Percentiles rank a stretch among this genome's conserved stretches.
phyloP scores from a whole-genome alignment of 2,797 vertebrate species.

The Pelodytes ibericus region DNA sequence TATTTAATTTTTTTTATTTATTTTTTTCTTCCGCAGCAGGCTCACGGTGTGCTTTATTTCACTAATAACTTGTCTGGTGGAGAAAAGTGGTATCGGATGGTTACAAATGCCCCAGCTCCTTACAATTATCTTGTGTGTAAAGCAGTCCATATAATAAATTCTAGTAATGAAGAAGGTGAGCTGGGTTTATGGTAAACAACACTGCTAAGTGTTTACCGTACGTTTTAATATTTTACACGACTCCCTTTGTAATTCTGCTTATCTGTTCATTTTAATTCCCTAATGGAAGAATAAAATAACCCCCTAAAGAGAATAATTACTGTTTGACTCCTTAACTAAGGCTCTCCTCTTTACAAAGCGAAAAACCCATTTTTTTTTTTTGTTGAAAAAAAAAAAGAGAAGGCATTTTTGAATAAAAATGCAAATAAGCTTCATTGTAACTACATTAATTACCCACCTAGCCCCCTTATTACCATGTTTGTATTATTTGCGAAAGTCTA shows the following conservation, averaged over 20 bases:
- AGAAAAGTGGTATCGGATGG: constrained; percentile 59
- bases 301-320: constrained; percentile 87
- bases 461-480: constrained; percentile 91
- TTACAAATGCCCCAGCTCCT: constrained; percentile 57
- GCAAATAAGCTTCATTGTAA: constrained; percentile 98
- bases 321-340: constrained; percentile 82
- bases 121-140: constrained; percentile 69
- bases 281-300: constrained; percentile 87
- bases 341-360: constrained; percentile 81
- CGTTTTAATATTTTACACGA: constrained; percentile 90
- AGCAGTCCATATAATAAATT: constrained; percentile 71
- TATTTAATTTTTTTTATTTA: constrained; percentile 41
- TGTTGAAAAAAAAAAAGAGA: constrained; percentile 65
- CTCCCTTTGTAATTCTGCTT: constrained; percentile 98
- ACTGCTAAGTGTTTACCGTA: constrained; percentile 84
- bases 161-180: constrained; percentile 74
- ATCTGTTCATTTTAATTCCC: constrained; percentile 91
- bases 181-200: constrained; percentile 77
- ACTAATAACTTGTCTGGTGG: constrained; percentile 41
- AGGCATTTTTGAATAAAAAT: constrained; percentile 88
- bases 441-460: constrained; percentile 98
- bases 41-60: constrained; percentile 27
- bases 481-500: constrained; percentile 93
- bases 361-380: constrained; percentile 75
- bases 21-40: too few relatives aligned